Evolutionary conservation across 2,797 vertebrate genomes (phyloP), one percentile per base, ranked within the genome.

Genomic region (Rhinogobio ventralis): DNA sequence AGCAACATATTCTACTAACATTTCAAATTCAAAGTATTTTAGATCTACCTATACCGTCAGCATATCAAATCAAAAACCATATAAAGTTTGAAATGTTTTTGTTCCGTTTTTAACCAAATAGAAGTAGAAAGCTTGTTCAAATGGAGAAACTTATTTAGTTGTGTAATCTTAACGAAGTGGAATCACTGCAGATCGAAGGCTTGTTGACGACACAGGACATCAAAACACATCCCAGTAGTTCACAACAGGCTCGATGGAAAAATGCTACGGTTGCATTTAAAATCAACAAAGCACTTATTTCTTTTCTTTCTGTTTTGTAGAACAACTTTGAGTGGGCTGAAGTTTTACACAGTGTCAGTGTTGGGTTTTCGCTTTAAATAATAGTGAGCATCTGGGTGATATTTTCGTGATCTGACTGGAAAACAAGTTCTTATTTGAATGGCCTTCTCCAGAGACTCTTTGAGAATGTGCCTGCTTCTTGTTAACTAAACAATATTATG

Each of bases 31-130:
- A 92, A 90, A 93, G 84, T 90, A 88, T 89, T 89, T 90, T 89
- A 89, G 79, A 85, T 78, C 88, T 79, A 87, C 86, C 82, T 86
- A 84, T 89, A 86, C 79, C 71, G 85, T 86, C 85, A 78, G 46
- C 80, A 86, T 87, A 87, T 87, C 88, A 86, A 85, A 81, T 84
- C 86, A 74, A 81, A 83, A 85, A 77, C 73, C 82, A 84, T 88
- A 88, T 87, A 85, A 84, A 86, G 81, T 81, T 87, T 82, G 83
- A 81, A 87, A 62, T 73, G 36, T 46, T 64, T 28, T 77, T 55
- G 17, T 95, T 92, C 94, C 94, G 69, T 89, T 92, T 94, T 95
- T 95, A 93, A 95, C 95, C 93, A 95, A 95, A 95, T 95, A 93
- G 91, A 94, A 90, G 91, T 94, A 94, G 93, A 91, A 93, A 92